phyloP scores from a whole-genome alignment of 1,140 invertebrate species.

The Lepeophtheirus salmonis region DNA sequence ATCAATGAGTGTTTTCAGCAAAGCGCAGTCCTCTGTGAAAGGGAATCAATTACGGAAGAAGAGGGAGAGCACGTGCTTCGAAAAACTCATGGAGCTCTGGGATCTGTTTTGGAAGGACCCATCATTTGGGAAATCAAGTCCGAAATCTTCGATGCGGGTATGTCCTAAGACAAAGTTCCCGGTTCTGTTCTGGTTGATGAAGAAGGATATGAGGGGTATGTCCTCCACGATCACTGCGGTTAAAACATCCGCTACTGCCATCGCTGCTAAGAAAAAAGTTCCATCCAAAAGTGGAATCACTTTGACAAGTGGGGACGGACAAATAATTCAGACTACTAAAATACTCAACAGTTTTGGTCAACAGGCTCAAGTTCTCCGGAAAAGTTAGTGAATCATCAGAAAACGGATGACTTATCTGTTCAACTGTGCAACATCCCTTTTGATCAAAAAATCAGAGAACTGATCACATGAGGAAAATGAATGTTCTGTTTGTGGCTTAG shows the following conservation, averaged over 20 bases:
- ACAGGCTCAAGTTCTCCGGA: neutral
- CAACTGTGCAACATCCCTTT: neutral
- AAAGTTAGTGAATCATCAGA: no score
- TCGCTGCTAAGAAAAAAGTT: neutral
- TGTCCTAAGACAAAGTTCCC: neutral
- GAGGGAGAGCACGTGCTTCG: neutral
- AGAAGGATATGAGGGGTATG: neutral
- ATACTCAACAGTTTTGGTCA: neutral
- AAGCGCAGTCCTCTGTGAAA: neutral
- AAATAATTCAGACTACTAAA: neutral
- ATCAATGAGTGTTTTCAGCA: neutral
- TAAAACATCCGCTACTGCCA: neutral
- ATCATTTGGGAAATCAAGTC: neutral
- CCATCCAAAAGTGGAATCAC: neutral
- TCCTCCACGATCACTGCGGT: neutral
- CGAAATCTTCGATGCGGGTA: neutral
- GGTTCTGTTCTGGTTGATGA: neutral
- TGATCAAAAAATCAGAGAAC: conserved; percentile 33
- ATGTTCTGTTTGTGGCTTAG: conserved; percentile 53
- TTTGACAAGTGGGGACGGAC: neutral
- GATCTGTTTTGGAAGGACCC: neutral
- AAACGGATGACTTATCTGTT: no score
- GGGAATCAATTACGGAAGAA: neutral
- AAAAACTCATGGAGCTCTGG: neutral
- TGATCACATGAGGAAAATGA: conserved; percentile 68